A percentile compares a stretch with the other conserved stretches of the same genome.
phyloP scores from a whole-genome alignment of 1,140 invertebrate genomes.

The Tribolium castaneum region DNA sequence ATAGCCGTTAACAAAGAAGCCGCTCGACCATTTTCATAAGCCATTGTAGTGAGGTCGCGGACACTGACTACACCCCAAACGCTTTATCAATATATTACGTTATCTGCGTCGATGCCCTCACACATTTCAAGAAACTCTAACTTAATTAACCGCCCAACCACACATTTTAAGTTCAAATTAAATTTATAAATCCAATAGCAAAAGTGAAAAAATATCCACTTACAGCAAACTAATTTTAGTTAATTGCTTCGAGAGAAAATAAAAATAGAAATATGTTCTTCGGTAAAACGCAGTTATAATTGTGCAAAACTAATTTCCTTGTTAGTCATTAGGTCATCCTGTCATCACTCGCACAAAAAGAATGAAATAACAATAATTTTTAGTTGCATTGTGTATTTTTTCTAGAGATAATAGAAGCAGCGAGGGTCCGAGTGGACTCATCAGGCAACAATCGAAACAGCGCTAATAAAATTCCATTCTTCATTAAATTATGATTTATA shows the following conservation, averaged over 20 bases:
- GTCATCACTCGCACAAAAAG: neutral
- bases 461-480: slow-evolving; percentile 30
- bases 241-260: no score
- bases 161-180: neutral
- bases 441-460: slow-evolving; percentile 2
- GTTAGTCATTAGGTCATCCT: no score
- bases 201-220: no score
- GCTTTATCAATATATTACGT: slow-evolving; percentile 43
- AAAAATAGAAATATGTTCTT: neutral
- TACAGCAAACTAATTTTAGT: no score
- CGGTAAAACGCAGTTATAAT: neutral
- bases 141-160: neutral
- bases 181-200: no score
- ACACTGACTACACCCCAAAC: slow-evolving; percentile 21
- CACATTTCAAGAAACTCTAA: neutral
- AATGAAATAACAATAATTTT: neutral
- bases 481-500: slow-evolving; percentile 39
- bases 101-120: slow-evolving; percentile 7
- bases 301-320: no score
- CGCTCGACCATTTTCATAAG: slow-evolving; percentile 62
- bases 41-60: slow-evolving; percentile 58
- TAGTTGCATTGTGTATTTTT: neutral
- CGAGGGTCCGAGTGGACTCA: neutral
- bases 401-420: neutral
- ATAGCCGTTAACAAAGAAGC: slow-evolving; percentile 60